A percentile compares a stretch with the other conserved stretches of the same genome.
These are phyloP conservation scores for Malthinus flaveolus DNA, from an alignment of 2,888 invertebrate genomes.

Conservation along the genomic window DNA sequence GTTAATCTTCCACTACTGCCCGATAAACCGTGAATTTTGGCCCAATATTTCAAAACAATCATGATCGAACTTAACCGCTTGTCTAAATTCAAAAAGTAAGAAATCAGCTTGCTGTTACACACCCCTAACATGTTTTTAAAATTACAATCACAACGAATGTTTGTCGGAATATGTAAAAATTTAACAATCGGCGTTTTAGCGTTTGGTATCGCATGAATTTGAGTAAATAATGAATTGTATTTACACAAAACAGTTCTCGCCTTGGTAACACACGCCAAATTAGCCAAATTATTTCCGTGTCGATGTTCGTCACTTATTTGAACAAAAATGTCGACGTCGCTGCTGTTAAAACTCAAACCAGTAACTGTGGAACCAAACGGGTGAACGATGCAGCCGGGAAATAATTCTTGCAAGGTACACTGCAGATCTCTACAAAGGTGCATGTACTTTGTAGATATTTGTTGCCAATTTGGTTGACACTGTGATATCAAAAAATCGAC, in stretches of 20 bases:
- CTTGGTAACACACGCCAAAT: constrained; percentile 33
- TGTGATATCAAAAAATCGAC: constrained; percentile 48
- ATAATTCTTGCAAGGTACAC: constrained; percentile 47
- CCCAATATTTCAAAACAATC: constrained; percentile 75
- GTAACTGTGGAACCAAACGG: constrained; percentile 78
- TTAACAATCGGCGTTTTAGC: constrained; percentile 82
- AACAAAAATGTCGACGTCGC: constrained; percentile 75
- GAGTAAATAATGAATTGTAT: constrained; percentile 54
- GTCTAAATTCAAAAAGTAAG: constrained; percentile 63
- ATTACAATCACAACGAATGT: constrained; percentile 71
- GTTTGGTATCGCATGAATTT: constrained; percentile 66
- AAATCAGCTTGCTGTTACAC: constrained; percentile 69
- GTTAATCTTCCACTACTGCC: constrained; percentile 61
- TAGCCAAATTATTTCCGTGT: constrained; percentile 10
- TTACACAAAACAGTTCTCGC: constrained; percentile 35
- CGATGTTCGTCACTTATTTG: constrained; percentile 46
- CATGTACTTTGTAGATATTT: constrained; percentile 43
- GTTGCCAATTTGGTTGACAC: constrained; percentile 47
- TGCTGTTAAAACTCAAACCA: constrained; percentile 68
- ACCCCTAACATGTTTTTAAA: constrained; percentile 72
- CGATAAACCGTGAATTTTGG: constrained; percentile 62
- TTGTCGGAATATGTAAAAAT: constrained; percentile 65
- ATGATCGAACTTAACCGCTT: constrained; percentile 62
- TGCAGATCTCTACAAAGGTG: constrained; percentile 56
- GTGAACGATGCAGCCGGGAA: constrained; percentile 55